Evolutionary conservation across 2,113 vertebrate species (phyloP), one percentile per base, ranked within the genome.

Genomic region (Mungos mungo): DNA sequence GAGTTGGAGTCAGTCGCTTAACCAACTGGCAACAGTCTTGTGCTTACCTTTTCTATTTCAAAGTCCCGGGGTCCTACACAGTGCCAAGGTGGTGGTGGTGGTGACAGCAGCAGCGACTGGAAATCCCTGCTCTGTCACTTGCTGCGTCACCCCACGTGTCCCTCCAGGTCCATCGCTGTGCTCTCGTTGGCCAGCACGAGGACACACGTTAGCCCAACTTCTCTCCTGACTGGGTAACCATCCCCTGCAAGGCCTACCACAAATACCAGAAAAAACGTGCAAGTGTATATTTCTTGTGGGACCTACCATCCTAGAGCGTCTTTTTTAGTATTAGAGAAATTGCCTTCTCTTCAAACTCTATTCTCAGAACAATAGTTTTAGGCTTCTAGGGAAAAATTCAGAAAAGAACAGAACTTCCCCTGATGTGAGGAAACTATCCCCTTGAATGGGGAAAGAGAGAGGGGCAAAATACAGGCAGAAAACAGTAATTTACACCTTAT

Each of bases 271-370:
- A 89, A 79, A 13, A 21, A 11, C 7, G 54, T 12, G 2, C 6
- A 41, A 6, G 23, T 50, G 50, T 65, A 6, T 38, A 38, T 95
- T 84, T 52, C 54, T 72, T 88, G 1, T 13, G 27, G n/a, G 81
- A 35, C 3, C 5, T 33, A 45, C 7, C 18, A 38, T 69, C 8
- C 52, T 63, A 7, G 3, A 35, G 1, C 31, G 76, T 52, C 54
- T 69, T 69, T 88, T 69, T 68, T 25, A 81, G n/a, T 83, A 83
- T 77, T 35, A 71, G 66, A 76, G 35, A 83, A 93, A 96, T 16
- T 86, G 16, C 29, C 47, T 96, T 80, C 72, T 96, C 19, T 88
- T 93, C 31, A 85, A 96, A 91, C 19, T 76, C 19, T 14, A 65
- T 63, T 95, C 69, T 83, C 31, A 45, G 38, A 95, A 88, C 47